Conservation (phyloP, 2,888 invertebrate species). For the Drosophila cyrtoloma region DNA sequence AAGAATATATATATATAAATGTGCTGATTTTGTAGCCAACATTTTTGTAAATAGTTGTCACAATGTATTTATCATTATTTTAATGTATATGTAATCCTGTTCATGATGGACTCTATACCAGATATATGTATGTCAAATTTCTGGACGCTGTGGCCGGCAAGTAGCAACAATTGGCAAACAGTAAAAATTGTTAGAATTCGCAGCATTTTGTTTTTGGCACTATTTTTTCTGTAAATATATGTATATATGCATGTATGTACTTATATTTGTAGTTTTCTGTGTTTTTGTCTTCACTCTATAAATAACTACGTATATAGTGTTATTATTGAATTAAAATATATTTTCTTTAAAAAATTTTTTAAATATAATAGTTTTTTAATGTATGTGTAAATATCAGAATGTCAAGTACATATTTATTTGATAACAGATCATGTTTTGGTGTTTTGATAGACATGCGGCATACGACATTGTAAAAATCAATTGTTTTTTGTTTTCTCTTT, state of each 20-base stretch:
- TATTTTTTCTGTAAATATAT: slow-evolving; percentile 55
- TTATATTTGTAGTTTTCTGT: slow-evolving; percentile 23
- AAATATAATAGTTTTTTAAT: slow-evolving; percentile 72
- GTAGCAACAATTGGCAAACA: slow-evolving; percentile 20
- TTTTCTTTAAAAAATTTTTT: slow-evolving; percentile 72
- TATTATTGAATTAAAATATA: slow-evolving; percentile 64
- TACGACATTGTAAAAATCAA: slow-evolving; percentile 53
- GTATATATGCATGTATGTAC: slow-evolving; percentile 28
- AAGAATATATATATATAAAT: slow-evolving; percentile 25
- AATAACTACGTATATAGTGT: slow-evolving; percentile 50
- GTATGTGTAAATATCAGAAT: slow-evolving; percentile 80
- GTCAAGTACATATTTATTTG: slow-evolving; percentile 79
- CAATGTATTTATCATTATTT: slow-evolving; percentile 61
- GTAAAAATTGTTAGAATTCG: slow-evolving; percentile 37
- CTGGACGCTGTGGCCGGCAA: slow-evolving; percentile 30
- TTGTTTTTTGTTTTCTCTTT: background rate
- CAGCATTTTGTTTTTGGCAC: slow-evolving; percentile 50
- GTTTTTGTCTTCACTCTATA: slow-evolving; percentile 29
- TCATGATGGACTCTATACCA: slow-evolving; percentile 27
- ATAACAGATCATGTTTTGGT: slow-evolving; percentile 80
- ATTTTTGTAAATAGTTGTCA: slow-evolving; percentile 62
- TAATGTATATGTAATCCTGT: slow-evolving; percentile 40
- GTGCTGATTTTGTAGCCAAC: slow-evolving; percentile 35
- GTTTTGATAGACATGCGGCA: slow-evolving; percentile 78
- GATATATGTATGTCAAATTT: slow-evolving; percentile 16